A percentile compares a stretch with the other conserved stretches of the same genome.
Evolutionary conservation across 2,888 invertebrate genomes (phyloP).

Genomic region (Listrodromus nycthemerus): DNA sequence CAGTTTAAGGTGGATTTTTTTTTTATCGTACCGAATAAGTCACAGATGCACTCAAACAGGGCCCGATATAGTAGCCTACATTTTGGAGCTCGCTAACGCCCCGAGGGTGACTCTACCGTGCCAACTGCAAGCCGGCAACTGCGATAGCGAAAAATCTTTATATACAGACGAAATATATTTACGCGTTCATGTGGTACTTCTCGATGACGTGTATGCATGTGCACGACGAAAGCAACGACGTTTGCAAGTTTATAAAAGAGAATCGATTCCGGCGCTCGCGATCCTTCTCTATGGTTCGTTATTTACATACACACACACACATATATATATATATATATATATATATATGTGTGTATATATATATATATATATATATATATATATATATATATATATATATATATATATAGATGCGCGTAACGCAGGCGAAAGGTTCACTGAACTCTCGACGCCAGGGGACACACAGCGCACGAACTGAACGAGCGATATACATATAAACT

Average conservation of each 20-base stretch:
- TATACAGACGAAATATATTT: slow-evolving; percentile 21
- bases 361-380: slow-evolving; percentile 38
- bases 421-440: slow-evolving; percentile 73
- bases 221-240: slow-evolving; percentile 19
- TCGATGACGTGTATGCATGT: slow-evolving; percentile 28
- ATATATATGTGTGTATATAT: slow-evolving; percentile 28
- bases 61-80: slow-evolving; percentile 58
- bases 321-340: slow-evolving; percentile 31
- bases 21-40: neutral
- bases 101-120: slow-evolving; percentile 16
- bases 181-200: slow-evolving; percentile 21
- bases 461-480: slow-evolving; percentile 61
- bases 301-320: slow-evolving; percentile 11
- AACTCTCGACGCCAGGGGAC: slow-evolving; percentile 71
- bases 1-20: neutral
- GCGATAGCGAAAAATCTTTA: slow-evolving; percentile 22
- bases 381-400: neutral
- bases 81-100: slow-evolving; percentile 38
- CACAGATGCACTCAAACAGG: slow-evolving; percentile 46
- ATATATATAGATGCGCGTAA: slow-evolving; percentile 50
- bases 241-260: slow-evolving; percentile 16
- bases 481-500: slow-evolving; percentile 68
- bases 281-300: slow-evolving; percentile 24
- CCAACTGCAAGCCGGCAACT: slow-evolving; percentile 24
- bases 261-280: slow-evolving; percentile 18